A percentile compares a stretch with the other conserved stretches of the same genome.
Evolutionary conservation across 2,797 vertebrate species (phyloP).

Genomic region (Tinamus major): DNA sequence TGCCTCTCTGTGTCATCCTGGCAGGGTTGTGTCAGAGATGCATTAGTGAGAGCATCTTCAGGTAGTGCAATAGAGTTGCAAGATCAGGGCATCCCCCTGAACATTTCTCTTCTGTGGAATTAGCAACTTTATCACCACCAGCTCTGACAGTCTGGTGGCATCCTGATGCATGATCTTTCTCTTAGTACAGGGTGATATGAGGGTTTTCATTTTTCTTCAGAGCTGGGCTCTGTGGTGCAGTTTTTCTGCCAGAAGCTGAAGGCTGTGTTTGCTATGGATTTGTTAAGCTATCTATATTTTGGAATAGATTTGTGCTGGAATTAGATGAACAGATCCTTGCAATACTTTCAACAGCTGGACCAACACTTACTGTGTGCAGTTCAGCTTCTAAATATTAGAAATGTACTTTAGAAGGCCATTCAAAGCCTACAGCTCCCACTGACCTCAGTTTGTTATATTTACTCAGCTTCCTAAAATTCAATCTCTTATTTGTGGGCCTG

Average conservation of each 20-base stretch:
- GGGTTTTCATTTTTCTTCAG: not conserved
- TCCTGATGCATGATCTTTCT: not conserved
- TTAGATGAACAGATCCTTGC: not conserved
- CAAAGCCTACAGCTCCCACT: not conserved
- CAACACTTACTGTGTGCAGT: not conserved
- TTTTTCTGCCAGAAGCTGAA: not conserved
- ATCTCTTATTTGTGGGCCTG: not conserved
- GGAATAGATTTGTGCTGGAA: not conserved
- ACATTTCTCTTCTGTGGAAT: not conserved
- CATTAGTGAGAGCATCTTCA: not conserved
- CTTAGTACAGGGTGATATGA: not conserved
- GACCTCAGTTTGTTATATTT: not conserved
- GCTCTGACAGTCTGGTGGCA: not conserved
- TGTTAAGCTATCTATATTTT: not conserved
- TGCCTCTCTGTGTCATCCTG: fast-evolving
- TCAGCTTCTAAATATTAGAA: not conserved
- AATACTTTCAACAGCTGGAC: not conserved
- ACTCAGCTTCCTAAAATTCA: constrained; percentile 22
- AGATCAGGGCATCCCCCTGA: not conserved
- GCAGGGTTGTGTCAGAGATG: not conserved
- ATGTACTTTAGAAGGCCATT: not conserved
- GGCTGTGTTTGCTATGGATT: not conserved
- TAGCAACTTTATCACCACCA: not conserved
- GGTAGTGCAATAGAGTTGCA: not conserved
- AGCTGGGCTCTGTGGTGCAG: not conserved